Percentiles rank a stretch among this genome's conserved stretches.
phyloP scores from a whole-genome alignment of 2,888 invertebrate genomes.

The Dryobotodes eremita region DNA sequence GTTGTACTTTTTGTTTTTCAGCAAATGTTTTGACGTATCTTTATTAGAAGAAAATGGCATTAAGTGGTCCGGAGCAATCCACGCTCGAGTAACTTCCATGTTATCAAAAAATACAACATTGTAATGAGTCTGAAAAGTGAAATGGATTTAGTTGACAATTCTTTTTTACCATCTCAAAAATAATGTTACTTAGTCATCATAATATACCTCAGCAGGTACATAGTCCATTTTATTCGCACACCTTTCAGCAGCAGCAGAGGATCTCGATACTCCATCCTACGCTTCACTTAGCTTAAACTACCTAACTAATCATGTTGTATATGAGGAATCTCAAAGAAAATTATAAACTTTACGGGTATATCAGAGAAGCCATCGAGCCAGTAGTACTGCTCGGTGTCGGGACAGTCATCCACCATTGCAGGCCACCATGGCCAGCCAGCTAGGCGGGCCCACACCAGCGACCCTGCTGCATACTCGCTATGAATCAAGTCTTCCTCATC shows the following conservation, averaged over 20 bases:
- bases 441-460: constrained; percentile 92
- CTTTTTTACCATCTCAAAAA: not conserved
- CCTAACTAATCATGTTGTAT: not conserved
- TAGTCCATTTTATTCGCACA: not conserved
- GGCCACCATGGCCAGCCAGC: constrained; percentile 93
- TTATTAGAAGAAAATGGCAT: constrained; percentile 79
- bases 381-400: constrained; percentile 91
- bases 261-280: not conserved
- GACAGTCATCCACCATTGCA: constrained; percentile 93
- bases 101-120: constrained; percentile 90
- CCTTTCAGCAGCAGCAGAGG: not conserved
- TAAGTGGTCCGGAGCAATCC: constrained; percentile 83
- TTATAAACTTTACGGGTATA: constrained; percentile 83
- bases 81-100: constrained; percentile 83
- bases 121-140: constrained; percentile 87
- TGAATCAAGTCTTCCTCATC: constrained; percentile 90
- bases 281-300: not conserved
- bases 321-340: not conserved
- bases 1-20: constrained; percentile 72
- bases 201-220: not conserved
- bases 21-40: constrained; percentile 62
- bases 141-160: not conserved
- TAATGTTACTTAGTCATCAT: not conserved
- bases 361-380: constrained; percentile 90
- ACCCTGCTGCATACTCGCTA: constrained; percentile 91